Evolutionary conservation across 1,140 invertebrate genomes (phyloP), one percentile per base, ranked within the genome.

Genomic region (Drosophila novamexicana): DNA sequence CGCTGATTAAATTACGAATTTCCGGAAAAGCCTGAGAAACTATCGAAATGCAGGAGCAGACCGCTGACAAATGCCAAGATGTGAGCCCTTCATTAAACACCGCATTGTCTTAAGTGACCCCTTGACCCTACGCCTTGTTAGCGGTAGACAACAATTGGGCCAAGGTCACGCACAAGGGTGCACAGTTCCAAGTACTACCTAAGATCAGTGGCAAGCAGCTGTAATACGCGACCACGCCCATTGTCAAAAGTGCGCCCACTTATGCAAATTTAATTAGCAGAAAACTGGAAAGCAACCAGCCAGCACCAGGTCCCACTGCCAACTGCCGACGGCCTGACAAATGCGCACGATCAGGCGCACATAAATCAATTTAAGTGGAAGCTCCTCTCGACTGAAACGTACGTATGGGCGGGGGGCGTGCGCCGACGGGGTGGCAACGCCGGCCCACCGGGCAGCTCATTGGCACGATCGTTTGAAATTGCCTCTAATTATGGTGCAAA

Each of bases 301-400:
- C 79, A 69, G 76, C 53, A 65, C 22, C n/a, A 18, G 16, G 40
- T 18, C 44, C 61, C 10, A 34, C 14, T 32, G 10, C 14, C n/a
- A 8, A 34, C 49, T 69, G 59, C 63, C 62, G 56, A 67, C 71
- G 42, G 56, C 50, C 69, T 22, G 52, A 77, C 82, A 81, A 85
- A 81, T 78, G 78, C 78, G 57, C 59, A 50, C 79, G 82, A 88
- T 86, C 82, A 73, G 75, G 68, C 62, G 65, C 53, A 22, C 82
- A 82, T 86, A 88, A 88, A 86, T 86, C 79, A 86, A 88, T 88
- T 86, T 88, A 86, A 86, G 66, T 86, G 82, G 81, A 83, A 82
- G 56, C 79, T 82, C 53, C 78, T 68, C 71, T 54, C 39, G 56
- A 65, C 45, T 49, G 57, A 52, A 6, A n/a, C 8, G 22, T 0